Percentiles rank a stretch among this genome's conserved stretches.
Evolutionary conservation across 37 sponge, comb jelly and placozoan genomes (phyloP).

Genomic region (Amphimedon queenslandica): DNA sequence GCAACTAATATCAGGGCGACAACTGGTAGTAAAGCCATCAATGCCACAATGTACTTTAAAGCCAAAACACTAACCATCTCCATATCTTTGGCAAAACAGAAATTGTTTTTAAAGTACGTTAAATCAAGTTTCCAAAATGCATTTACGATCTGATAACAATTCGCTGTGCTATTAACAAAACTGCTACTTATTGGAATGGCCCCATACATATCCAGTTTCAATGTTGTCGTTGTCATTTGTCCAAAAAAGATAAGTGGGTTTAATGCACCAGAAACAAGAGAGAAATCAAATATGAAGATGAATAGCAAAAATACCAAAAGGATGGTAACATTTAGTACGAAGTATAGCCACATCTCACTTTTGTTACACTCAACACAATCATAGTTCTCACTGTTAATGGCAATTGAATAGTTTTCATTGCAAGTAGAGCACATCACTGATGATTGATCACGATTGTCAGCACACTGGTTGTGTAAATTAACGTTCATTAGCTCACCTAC

Average conservation of each 20-base stretch:
- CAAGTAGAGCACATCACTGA: background rate
- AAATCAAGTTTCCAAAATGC: background rate
- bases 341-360: background rate
- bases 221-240: background rate
- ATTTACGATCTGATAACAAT: background rate
- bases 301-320: background rate
- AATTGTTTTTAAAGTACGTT: background rate
- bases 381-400: background rate
- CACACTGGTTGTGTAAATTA: no score
- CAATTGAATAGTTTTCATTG: background rate
- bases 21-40: background rate
- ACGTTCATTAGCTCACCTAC: no score
- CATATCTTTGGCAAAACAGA: background rate
- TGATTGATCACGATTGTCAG: background rate
- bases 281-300: background rate
- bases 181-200: background rate
- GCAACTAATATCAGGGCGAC: background rate
- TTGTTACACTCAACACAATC: background rate
- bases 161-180: background rate
- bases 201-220: background rate
- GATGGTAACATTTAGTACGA: background rate
- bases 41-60: background rate
- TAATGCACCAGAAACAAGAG: background rate
- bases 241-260: background rate
- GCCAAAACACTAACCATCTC: background rate